Conservation (phyloP, 2,797 vertebrate species). For the Spea hammondii region DNA sequence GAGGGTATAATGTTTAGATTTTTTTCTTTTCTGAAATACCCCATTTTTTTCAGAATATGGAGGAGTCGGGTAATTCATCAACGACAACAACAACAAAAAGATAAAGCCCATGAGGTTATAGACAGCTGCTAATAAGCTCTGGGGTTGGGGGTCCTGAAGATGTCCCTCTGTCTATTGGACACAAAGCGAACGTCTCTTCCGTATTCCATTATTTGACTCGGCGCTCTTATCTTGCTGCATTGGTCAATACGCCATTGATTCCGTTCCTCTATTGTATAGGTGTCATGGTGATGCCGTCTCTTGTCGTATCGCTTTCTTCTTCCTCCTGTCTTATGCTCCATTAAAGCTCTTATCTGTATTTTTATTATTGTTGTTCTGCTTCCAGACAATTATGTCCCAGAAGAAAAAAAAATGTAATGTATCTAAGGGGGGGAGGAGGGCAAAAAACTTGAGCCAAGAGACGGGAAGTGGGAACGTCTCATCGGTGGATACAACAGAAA, state of each 20-base stretch:
- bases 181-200: not conserved
- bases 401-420: too few species aligned
- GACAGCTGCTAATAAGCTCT: not conserved
- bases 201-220: slow-evolving; percentile 21
- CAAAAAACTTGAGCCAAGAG: too few species aligned
- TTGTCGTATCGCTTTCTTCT: not conserved
- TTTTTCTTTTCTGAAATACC: too few species aligned
- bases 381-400: too few species aligned
- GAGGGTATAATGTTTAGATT: too few species aligned
- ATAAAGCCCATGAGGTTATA: not conserved
- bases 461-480: too few species aligned
- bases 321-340: not conserved
- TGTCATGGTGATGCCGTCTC: slow-evolving; percentile 7
- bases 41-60: too few species aligned
- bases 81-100: too few species aligned
- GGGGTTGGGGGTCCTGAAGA: not conserved
- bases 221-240: slow-evolving; percentile 25
- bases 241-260: slow-evolving; percentile 18
- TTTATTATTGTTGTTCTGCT: too few species aligned
- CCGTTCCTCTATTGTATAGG: not conserved
- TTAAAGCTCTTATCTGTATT: not conserved
- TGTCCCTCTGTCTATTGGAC: not conserved
- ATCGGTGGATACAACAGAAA: too few species aligned
- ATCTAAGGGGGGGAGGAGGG: too few species aligned
- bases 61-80: too few species aligned